A percentile compares a stretch with the other conserved stretches of the same genome.
Evolutionary conservation across 2,797 vertebrate genomes (phyloP).

Genomic region (Lepus townsendii): DNA sequence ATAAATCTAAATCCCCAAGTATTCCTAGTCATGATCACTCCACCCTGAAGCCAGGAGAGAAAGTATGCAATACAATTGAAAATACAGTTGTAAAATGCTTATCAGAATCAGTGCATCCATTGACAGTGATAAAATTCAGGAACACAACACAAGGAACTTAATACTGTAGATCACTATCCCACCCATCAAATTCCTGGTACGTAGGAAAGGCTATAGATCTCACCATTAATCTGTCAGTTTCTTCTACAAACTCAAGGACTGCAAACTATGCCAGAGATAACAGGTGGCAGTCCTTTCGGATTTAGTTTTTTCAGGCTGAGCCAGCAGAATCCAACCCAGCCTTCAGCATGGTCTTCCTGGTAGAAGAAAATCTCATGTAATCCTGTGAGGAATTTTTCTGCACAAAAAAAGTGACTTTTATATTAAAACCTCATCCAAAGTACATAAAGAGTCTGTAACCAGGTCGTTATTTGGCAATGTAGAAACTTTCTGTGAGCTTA

Average conservation of each 20-base stretch:
- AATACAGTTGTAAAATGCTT: slow-evolving; percentile 21
- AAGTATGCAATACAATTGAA: slow-evolving; percentile 18
- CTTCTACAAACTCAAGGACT: slow-evolving; percentile 19
- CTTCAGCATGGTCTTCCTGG: background rate
- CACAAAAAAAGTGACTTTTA: slow-evolving; percentile 3
- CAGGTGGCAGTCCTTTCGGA: background rate
- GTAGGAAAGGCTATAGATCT: background rate
- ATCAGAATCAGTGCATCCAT: background rate
- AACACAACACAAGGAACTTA: slow-evolving; percentile 6
- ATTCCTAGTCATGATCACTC: background rate
- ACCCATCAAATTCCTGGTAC: background rate
- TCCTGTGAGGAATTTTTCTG: background rate
- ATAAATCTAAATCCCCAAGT: background rate
- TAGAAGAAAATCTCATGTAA: background rate
- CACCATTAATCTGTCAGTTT: slow-evolving; percentile 6
- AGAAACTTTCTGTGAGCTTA: background rate
- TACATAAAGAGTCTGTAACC: background rate
- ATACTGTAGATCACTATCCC: background rate
- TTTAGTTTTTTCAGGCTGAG: background rate
- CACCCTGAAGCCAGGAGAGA: background rate
- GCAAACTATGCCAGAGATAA: background rate
- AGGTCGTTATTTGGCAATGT: background rate
- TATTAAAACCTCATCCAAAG: slow-evolving; percentile 18
- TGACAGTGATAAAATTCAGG: slow-evolving; percentile 17
- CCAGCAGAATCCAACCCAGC: background rate